Conservation (phyloP, 2,113 vertebrate genomes). For the Poeciliopsis turrubarensis region DNA sequence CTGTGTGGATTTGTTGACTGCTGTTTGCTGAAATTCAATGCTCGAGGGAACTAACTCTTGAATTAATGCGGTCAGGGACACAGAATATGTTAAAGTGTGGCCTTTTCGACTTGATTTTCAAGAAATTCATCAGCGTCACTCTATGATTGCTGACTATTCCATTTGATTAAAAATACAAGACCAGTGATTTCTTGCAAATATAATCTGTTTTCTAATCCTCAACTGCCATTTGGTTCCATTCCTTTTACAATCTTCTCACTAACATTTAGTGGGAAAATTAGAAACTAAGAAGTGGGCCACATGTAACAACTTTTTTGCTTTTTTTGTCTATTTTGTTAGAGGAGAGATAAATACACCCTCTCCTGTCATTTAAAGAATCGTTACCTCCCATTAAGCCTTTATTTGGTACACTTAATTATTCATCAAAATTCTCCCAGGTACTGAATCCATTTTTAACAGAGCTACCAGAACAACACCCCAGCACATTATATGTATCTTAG, state of each 20-base stretch:
- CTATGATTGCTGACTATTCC: constrained; percentile 44
- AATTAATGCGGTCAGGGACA: constrained; percentile 49
- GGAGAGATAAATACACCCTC: constrained; percentile 51
- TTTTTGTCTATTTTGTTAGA: constrained; percentile 32
- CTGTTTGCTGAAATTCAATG: constrained; percentile 38
- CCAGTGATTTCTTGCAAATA: constrained; percentile 47
- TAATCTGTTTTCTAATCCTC: constrained; percentile 53
- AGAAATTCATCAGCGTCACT: constrained; percentile 48
- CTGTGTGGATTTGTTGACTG: constrained; percentile 13
- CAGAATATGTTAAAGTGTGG: constrained; percentile 44
- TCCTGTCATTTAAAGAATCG: constrained; percentile 15
- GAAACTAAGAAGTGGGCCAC: constrained; percentile 60
- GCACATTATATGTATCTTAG: background rate
- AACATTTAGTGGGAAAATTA: constrained; percentile 65
- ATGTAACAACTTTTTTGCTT: constrained; percentile 56
- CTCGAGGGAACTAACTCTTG: constrained; percentile 48
- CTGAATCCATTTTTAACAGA: constrained; percentile 40
- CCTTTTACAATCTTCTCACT: constrained; percentile 49
- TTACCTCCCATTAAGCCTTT: constrained; percentile 35
- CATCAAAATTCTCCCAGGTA: constrained; percentile 41
- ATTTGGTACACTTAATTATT: constrained; percentile 12
- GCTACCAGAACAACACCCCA: constrained; percentile 37
- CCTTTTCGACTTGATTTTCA: constrained; percentile 60
- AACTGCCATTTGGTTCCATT: constrained; percentile 16
- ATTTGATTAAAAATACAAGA: constrained; percentile 47